phyloP scores from a whole-genome alignment of 2,888 invertebrate genomes.

The Synergus laeviventris region DNA sequence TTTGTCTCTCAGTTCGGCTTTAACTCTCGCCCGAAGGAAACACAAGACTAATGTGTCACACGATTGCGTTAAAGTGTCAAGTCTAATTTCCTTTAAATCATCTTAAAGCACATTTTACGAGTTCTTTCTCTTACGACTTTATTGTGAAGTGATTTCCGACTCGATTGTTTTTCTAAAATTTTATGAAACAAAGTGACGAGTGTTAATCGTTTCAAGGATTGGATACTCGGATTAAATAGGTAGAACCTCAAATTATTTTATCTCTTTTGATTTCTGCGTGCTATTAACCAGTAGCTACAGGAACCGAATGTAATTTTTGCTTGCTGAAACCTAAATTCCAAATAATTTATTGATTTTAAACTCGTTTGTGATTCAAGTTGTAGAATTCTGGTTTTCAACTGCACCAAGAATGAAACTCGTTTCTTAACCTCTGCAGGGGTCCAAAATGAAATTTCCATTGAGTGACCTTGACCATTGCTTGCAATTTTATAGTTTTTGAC shows the following conservation, averaged over 20 bases:
- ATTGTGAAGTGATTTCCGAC: too few species aligned
- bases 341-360: constrained; percentile 21
- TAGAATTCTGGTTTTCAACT: constrained; percentile 22
- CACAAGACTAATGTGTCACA: too few species aligned
- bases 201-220: too few species aligned
- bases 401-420: constrained; percentile 16
- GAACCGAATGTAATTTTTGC: constrained; percentile 27
- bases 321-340: not conserved
- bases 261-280: constrained; percentile 4
- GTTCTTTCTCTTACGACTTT: too few species aligned
- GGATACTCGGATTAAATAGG: too few species aligned
- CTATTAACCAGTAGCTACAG: constrained; percentile 31
- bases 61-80: too few species aligned
- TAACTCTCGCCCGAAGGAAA: too few species aligned
- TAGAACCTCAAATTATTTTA: not conserved
- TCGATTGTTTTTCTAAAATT: too few species aligned
- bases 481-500: constrained; percentile 5
- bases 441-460: not conserved
- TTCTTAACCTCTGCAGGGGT: constrained; percentile 5
- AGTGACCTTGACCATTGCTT: constrained; percentile 16
- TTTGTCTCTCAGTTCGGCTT: too few species aligned
- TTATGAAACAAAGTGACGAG: too few species aligned
- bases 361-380: constrained; percentile 17
- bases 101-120: too few species aligned
- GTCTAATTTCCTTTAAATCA: too few species aligned